phyloP scores from a whole-genome alignment of 2,113 vertebrate species.

The Dinomys branickii region DNA sequence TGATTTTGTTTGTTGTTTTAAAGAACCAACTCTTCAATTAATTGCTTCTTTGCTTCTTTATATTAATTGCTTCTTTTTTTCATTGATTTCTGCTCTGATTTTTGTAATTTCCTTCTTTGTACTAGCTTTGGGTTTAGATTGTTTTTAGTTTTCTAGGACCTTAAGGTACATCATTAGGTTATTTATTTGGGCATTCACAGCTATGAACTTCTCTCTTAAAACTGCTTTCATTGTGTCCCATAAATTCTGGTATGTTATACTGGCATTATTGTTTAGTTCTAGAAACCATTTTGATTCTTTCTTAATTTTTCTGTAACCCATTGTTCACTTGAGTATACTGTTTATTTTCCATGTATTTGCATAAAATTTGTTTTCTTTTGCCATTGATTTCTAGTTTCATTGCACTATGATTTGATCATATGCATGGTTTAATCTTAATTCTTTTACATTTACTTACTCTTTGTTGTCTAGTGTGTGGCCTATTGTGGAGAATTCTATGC shows the following conservation, averaged over 20 bases:
- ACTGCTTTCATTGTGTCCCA: neutral
- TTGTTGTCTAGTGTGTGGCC: neutral
- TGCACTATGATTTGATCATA: neutral
- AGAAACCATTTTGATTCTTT: neutral
- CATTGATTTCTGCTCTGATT: neutral
- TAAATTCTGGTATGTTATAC: neutral
- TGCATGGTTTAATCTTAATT: neutral
- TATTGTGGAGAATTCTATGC: neutral
- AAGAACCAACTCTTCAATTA: neutral
- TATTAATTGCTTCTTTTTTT: neutral
- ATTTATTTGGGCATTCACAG: neutral
- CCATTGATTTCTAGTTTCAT: neutral
- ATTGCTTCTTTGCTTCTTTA: neutral
- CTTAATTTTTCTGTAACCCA: neutral
- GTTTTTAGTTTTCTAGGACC: neutral
- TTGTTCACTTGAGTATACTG: neutral
- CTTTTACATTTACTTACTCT: neutral
- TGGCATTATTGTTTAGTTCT: neutral
- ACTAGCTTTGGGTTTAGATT: neutral
- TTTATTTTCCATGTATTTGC: neutral
- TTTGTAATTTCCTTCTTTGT: neutral
- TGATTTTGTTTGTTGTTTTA: neutral
- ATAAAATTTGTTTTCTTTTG: neutral
- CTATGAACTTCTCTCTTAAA: neutral
- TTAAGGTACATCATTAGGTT: neutral